Conservation (phyloP, 2,113 vertebrate genomes). For the Nicator chloris region DNA sequence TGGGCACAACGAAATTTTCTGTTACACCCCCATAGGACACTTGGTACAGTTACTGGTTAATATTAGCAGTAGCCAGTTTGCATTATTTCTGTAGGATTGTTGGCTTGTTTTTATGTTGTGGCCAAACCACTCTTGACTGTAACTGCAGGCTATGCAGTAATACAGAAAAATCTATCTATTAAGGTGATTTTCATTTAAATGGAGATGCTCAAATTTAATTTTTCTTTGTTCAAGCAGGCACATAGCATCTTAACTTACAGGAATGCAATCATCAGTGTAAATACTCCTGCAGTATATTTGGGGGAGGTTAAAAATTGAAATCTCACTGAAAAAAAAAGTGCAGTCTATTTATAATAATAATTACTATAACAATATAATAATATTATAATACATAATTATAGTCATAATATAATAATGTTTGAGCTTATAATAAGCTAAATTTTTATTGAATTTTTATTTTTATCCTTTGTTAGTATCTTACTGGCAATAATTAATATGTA, state of each 20-base stretch:
- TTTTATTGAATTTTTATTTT: not conserved
- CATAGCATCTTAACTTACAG: not conserved
- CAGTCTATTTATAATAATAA: not conserved
- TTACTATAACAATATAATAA: not conserved
- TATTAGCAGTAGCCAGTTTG: not conserved
- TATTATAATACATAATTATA: not conserved
- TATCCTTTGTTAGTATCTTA: not conserved
- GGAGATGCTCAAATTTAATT: not conserved
- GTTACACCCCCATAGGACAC: not conserved
- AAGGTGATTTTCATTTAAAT: not conserved
- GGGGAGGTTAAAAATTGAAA: not conserved
- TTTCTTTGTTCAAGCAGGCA: not conserved
- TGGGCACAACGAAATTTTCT: not conserved
- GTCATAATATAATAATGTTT: not conserved
- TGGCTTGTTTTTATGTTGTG: not conserved
- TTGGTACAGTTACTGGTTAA: not conserved
- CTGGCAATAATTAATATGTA: not conserved
- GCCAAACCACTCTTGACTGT: not conserved
- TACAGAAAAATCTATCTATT: not conserved
- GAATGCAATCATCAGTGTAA: not conserved
- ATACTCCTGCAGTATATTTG: not conserved
- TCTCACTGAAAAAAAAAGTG: not conserved
- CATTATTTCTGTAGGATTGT: not conserved
- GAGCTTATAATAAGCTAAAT: not conserved
- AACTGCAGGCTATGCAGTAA: not conserved